Base-by-base conservation (phyloP, 2,113 vertebrate species). In the Tympanuchus pallidicinctus region DNA sequence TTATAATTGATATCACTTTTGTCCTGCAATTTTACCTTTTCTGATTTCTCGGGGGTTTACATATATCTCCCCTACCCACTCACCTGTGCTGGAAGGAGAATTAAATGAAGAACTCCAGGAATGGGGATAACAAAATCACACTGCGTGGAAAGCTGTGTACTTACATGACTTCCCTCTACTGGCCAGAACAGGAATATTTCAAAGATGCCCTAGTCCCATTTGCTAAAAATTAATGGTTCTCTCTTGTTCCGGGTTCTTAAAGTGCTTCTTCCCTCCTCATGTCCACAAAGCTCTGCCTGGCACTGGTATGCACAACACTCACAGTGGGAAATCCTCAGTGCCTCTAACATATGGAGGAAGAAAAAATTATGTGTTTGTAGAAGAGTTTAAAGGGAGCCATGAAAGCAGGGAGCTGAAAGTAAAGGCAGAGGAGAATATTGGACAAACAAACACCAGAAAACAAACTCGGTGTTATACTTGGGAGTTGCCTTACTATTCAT, bases 101-200 rank as follows among this genome's bases (percentile, higher is more conserved):
- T 84, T 86, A 69, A 82, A 38, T 1, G 1, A 88, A 88, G 36
- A 82, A 38, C 56, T 64, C 24, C 8, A 47, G 82, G 42, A 82
- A 72, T 24, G 21, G 63, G 50, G 74, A 34, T 40, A 81, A 67
- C 28, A 75, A 78, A 91, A 74, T 60, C 3, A 0, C 16, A 7
- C 20, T 54, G 52, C 20, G 13, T 57, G 43, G 47, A 9, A 27
- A 92, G 70, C 66, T 82, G 73, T 54, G 40, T 83, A 52, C 74
- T 95, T 90, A 83, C 82, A 8, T 94, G 48, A 88, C 89, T 94
- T 91, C 94, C 95, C 94, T 90, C 93, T 97, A 48, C 94, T 78
- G 96, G 95, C 52, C 69, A 72, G 72, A 72, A 78, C 76, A 42
- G 75, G 88, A 70, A 67, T 83, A 83, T 82, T 93, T 90, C 72